Evolutionary conservation across 2,888 invertebrate genomes (phyloP), one percentile per base, ranked within the genome.

Genomic region (Anarsia innoxiella): DNA sequence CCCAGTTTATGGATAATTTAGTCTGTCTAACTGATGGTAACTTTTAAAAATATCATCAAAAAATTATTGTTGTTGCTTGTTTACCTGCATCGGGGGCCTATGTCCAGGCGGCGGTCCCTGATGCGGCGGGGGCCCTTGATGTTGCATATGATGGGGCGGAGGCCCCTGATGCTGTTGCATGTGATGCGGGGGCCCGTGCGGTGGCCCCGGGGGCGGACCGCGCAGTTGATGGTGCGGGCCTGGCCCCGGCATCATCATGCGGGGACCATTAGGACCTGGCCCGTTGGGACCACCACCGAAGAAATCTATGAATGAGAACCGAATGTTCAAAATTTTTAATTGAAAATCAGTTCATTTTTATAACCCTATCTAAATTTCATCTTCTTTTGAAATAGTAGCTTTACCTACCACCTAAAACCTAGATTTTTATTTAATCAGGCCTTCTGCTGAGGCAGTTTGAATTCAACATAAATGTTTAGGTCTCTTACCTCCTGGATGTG

Each of bases 61-160:
- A n/a, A n/a, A n/a, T n/a, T n/a, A n/a, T n/a, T n/a, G n/a, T n/a
- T n/a, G n/a, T 19, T 19, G 4, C 19, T 19, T 32, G 23, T 38
- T 34, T 49, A 80, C 83, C 69, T 80, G 84, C 89, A 88, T 89
- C 40, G 88, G 90, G 9, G 88, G 88, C 40, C 89, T 82, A 48
- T 88, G 88, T 2, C 37, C 32, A 9, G 83, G 82, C 36, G 86
- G 86, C 1, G 86, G 86, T 0, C 85, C 84, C 40, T 88, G 26
- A 4, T 25, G 25, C 26, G 23, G 85, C 48, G 86, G 88, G 34
- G 88, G 87, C 29, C 88, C 87, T 39, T 87, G 77, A 58, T 86
- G 83, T 32, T 82, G 69, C 66, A 74, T 52, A 42, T 74, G 76
- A 34, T 76, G 76, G 44, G 82, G 78, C 26, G 79, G 77, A 2